Percentiles rank a stretch among this genome's conserved stretches.
These are phyloP conservation scores for Ditylenchus weischeri DNA, from an alignment of 2,888 invertebrate species.

Conservation along the genomic window DNA sequence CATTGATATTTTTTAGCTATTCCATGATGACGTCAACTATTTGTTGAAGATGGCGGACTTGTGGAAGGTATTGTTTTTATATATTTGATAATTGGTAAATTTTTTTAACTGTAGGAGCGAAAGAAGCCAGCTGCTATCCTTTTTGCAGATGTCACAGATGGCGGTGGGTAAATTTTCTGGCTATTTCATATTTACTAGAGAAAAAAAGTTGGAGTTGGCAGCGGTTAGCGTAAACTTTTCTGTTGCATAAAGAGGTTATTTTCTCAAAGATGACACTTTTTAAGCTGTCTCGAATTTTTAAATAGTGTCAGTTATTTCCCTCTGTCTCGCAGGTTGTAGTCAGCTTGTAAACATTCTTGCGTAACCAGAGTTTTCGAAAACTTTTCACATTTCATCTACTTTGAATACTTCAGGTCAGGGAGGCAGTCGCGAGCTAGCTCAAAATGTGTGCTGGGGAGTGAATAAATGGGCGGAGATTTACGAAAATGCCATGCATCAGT, in stretches of 20 bases:
- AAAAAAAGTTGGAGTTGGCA: no score
- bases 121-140: constrained; percentile 74
- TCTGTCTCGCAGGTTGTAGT: not conserved
- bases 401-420: constrained; percentile 13
- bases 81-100: no score
- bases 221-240: no score
- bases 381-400: no score
- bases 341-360: not conserved
- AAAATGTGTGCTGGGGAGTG: constrained; percentile 36
- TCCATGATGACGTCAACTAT: constrained; percentile 88
- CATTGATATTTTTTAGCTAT: constrained; percentile 67
- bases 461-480: constrained; percentile 62
- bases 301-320: not conserved
- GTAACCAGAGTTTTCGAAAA: not conserved
- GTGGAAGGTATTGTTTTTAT: constrained; percentile 70
- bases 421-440: constrained; percentile 15
- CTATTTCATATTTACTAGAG: no score
- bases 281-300: no score
- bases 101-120: constrained; percentile 64
- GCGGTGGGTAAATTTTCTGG: no score
- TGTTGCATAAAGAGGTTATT: no score
- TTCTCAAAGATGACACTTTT: no score
- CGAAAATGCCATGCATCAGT: constrained; percentile 39
- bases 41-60: constrained; percentile 87
- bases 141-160: constrained; percentile 64